Evolutionary conservation across 2,888 invertebrate species (phyloP).

Genomic region (Aphidoletes aphidimyza): DNA sequence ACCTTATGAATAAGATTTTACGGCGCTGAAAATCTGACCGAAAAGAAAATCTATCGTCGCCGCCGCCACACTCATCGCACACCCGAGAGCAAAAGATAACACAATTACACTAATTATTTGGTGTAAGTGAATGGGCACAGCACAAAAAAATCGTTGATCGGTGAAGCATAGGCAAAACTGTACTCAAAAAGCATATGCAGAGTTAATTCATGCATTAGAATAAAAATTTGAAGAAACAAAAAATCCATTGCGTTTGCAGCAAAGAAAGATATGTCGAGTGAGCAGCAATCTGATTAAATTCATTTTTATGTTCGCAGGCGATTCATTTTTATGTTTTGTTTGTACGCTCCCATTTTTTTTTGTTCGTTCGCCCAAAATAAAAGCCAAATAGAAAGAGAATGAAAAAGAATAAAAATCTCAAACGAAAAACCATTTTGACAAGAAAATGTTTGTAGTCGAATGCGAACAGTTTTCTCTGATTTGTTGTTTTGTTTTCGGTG

Average conservation of each 20-base stretch:
- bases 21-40: too few species aligned
- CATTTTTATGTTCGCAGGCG: neutral
- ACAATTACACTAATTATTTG: constrained; percentile 33
- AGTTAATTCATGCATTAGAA: constrained; percentile 33
- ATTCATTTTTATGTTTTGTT: neutral
- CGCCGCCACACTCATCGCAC: neutral
- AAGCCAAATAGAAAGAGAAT: neutral
- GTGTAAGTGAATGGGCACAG: neutral
- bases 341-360: neutral
- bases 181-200: neutral
- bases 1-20: constrained; percentile 6
- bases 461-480: neutral
- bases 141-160: constrained; percentile 1
- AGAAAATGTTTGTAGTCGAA: neutral
- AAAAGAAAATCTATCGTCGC: too few species aligned
- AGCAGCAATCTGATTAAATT: constrained; percentile 4
- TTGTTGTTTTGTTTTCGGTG: too few species aligned
- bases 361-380: neutral
- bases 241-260: neutral
- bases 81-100: neutral
- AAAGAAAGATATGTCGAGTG: neutral
- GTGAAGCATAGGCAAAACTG: neutral
- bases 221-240: too few species aligned
- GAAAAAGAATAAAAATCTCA: constrained; percentile 3
- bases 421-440: neutral